Conservation (phyloP, 2,113 vertebrate species). For the Pelmatolapia mariae region DNA sequence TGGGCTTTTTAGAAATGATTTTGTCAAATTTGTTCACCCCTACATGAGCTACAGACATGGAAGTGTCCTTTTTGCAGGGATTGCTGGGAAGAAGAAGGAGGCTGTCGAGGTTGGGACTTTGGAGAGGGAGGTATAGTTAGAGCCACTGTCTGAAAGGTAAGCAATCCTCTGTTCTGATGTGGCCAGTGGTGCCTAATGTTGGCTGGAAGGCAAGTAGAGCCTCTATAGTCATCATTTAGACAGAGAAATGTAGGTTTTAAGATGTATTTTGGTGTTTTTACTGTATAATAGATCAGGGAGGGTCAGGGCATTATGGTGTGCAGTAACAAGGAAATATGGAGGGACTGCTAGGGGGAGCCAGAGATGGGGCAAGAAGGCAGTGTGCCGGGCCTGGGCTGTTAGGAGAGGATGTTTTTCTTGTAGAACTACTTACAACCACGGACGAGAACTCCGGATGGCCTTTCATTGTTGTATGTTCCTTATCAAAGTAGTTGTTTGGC, state of each 20-base stretch:
- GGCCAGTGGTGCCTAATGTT: conserved; percentile 8
- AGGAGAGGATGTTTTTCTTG: neutral
- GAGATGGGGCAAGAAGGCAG: conserved; percentile 31
- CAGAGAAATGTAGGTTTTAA: conserved; percentile 26
- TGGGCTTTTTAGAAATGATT: conserved; percentile 30
- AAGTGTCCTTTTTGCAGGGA: conserved; percentile 77
- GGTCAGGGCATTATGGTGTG: conserved; percentile 49
- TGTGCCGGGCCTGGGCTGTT: neutral
- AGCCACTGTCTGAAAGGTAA: conserved; percentile 62
- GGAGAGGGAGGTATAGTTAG: conserved; percentile 19
- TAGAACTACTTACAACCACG: conserved; percentile 29
- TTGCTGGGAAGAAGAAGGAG: conserved; percentile 81
- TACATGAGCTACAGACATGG: conserved; percentile 71
- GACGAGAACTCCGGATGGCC: conserved; percentile 7
- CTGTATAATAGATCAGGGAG: conserved; percentile 32
- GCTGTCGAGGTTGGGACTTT: conserved; percentile 60
- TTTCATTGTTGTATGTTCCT: conserved; percentile 20
- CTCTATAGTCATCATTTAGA: neutral
- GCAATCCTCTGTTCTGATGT: conserved; percentile 27
- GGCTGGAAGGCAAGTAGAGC: conserved; percentile 2
- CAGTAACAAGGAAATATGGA: conserved; percentile 67
- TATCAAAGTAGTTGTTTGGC: neutral
- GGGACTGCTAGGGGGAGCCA: conserved; percentile 75
- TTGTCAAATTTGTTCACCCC: conserved; percentile 69
- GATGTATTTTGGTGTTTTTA: conserved; percentile 34